Evolutionary conservation across 2,888 invertebrate species (phyloP), one percentile per base, ranked within the genome.

Genomic region (Plebejus melissa): DNA sequence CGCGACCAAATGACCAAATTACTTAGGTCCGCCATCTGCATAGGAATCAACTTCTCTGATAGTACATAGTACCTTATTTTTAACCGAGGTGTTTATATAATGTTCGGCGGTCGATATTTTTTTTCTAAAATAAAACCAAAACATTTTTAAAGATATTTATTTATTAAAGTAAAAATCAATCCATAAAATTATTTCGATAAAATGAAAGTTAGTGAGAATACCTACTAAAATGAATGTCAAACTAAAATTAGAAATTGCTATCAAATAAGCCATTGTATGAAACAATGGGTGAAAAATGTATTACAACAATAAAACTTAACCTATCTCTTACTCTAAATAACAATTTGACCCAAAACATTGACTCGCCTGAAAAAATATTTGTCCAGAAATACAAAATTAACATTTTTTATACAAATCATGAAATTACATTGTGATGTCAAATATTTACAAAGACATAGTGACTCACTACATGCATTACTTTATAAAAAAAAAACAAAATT

Each of bases 91-190:
- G 32, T 1, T 32, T 32, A 32, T 32, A 32, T 32, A 22, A 22
- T 32, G 32, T 32, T 32, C 32, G 32, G 32, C 32, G 1, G 32
- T 32, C 1, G 32, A 32, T 32, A 2, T 32, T 32, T 32, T 32
- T 32, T 70, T 22, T 72, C 4, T 5, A 69, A 16, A 77, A 81
- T 77, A 77, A 76, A 82, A 81, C 81, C 76, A 76, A 77, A 32
- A 36, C 46, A 74, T 82, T 85, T 82, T 85, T 85, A 85, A 87
- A 80, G 72, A 72, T 54, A 86, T 86, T 83, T 88, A 89, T 92
- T 93, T 91, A 90, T 89, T 89, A 84, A 87, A 92, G 88, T 87
- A 84, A 88, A 91, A 91, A 90, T 90, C 89, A 91, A 90, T 89
- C 87, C 86, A 88, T 90, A 90, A 87, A 89, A 90, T 88, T 88